Evolutionary conservation across 2,888 invertebrate genomes (phyloP).

Genomic region (Lycaena phlaeas): DNA sequence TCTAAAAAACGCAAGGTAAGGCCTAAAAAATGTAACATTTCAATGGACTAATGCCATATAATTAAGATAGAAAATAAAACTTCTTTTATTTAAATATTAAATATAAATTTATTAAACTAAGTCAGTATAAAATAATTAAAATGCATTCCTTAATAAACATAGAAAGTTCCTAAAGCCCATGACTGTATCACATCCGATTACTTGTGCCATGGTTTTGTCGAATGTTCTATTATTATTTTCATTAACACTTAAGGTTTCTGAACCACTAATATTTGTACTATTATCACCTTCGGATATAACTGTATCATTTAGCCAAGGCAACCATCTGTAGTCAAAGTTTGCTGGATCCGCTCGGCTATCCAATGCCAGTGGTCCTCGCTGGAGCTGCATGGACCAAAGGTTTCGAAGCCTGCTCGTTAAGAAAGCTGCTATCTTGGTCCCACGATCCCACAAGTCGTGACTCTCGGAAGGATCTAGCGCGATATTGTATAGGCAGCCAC

Average conservation of each 20-base stretch:
- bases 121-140: slow-evolving; percentile 28
- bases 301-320: slow-evolving; percentile 62
- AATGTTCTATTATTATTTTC: background rate
- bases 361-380: slow-evolving; percentile 48
- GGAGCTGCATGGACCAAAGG: slow-evolving; percentile 17
- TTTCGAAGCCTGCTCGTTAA: slow-evolving; percentile 51
- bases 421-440: slow-evolving; percentile 59
- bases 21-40: too few relatives aligned
- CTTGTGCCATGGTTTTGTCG: slow-evolving; percentile 29
- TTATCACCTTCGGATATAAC: slow-evolving; percentile 5
- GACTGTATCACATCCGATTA: slow-evolving; percentile 40
- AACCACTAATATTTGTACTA: slow-evolving; percentile 1
- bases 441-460: slow-evolving; percentile 74
- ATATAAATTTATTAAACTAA: too few relatives aligned
- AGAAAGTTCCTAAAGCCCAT: slow-evolving; percentile 49
- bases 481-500: slow-evolving; percentile 83
- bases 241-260: background rate
- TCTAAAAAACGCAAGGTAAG: too few relatives aligned
- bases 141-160: slow-evolving; percentile 48
- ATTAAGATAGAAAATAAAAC: too few relatives aligned
- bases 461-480: slow-evolving; percentile 86
- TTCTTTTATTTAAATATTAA: too few relatives aligned
- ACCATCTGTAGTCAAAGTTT: slow-evolving; percentile 81
- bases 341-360: slow-evolving; percentile 77
- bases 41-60: too few relatives aligned